Percentiles rank a stretch among this genome's conserved stretches.
Evolutionary conservation across 1,140 invertebrate species (phyloP).

Genomic region (Pachypsylla venusta): DNA sequence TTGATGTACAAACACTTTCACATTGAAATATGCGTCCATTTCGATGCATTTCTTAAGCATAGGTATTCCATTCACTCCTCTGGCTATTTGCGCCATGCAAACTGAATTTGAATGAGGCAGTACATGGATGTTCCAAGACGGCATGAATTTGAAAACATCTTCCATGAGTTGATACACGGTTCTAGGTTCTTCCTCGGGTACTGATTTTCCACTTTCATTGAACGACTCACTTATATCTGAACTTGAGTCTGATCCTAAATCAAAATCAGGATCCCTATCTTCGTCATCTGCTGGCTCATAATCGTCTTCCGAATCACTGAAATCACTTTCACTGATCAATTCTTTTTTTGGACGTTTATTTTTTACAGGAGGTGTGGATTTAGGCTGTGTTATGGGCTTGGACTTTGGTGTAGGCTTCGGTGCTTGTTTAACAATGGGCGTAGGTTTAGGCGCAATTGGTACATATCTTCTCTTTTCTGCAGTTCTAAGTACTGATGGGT

Average conservation of each 20-base stretch:
- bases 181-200: too few species aligned
- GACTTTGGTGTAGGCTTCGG: too few species aligned
- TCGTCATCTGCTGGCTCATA: not conserved
- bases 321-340: not conserved
- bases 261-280: constrained; percentile 6
- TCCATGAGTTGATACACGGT: constrained; percentile 19
- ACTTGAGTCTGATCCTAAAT: not conserved
- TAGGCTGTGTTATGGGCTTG: too few species aligned
- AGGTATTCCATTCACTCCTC: constrained; percentile 17
- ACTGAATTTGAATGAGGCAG: constrained; percentile 17
- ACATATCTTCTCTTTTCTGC: too few species aligned
- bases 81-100: constrained; percentile 19
- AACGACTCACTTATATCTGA: not conserved
- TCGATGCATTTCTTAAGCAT: constrained; percentile 20
- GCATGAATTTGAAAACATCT: constrained; percentile 15
- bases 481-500: too few species aligned
- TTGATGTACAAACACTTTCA: constrained; percentile 20
- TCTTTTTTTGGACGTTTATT: not conserved
- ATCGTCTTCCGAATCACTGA: not conserved
- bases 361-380: too few species aligned
- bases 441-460: too few species aligned
- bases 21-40: constrained; percentile 18
- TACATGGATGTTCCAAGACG: constrained; percentile 20
- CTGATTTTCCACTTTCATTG: not conserved
- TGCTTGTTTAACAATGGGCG: too few species aligned